Evolutionary conservation across 2,797 vertebrate species (phyloP).

Genomic region (Poeciliopsis presidionis): DNA sequence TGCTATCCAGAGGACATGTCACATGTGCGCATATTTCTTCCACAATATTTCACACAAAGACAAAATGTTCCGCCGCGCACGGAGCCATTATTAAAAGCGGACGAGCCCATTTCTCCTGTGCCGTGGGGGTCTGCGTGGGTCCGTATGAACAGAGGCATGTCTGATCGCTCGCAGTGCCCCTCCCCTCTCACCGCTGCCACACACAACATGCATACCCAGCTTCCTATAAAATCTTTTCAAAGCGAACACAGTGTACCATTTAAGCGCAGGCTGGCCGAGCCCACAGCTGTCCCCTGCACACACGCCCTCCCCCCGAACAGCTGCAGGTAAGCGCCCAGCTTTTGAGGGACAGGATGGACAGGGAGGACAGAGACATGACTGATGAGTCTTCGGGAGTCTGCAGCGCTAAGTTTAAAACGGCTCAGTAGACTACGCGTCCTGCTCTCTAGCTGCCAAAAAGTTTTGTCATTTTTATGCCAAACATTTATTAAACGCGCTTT

Average conservation of each 20-base stretch:
- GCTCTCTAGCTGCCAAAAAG: neutral
- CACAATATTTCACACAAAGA: neutral
- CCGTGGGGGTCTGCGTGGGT: conserved; percentile 15
- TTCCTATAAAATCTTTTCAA: conserved; percentile 55
- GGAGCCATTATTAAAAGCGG: conserved; percentile 26
- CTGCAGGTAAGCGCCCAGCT: conserved; percentile 44
- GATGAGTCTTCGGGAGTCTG: too few species aligned
- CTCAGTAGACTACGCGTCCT: neutral
- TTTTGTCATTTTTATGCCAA: neutral
- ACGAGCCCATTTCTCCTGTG: neutral
- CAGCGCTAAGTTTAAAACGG: neutral
- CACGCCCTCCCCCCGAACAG: neutral
- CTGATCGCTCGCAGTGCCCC: conserved; percentile 33
- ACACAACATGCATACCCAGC: conserved; percentile 26
- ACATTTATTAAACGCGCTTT: neutral
- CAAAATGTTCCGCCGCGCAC: conserved; percentile 1
- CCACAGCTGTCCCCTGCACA: neutral
- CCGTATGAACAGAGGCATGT: conserved; percentile 20
- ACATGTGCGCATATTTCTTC: neutral
- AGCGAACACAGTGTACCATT: conserved; percentile 28
- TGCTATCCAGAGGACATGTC: neutral
- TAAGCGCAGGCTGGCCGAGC: neutral
- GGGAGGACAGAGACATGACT: neutral
- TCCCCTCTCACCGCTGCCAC: conserved; percentile 37
- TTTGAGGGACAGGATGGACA: neutral